Base-by-base conservation (phyloP, 2,113 vertebrate species). In the Tragelaphus strepsiceros region DNA sequence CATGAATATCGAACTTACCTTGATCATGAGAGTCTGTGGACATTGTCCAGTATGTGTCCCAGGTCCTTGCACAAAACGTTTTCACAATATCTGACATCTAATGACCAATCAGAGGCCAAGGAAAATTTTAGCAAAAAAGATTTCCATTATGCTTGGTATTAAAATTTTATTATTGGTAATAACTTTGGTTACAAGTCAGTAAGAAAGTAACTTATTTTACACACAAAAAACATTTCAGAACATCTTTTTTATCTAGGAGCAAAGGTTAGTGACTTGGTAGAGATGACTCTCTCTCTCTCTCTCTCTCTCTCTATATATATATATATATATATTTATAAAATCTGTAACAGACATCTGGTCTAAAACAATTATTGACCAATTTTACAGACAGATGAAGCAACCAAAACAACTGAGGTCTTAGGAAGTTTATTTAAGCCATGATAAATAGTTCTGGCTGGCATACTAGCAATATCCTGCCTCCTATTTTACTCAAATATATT, bases 351-450 rank as follows among this genome's bases (percentile, higher is more conserved):
- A 74, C 7, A 58, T 39, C 22, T 93, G 6, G 49, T 95, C 84
- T 80, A 30, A 71, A 94, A 88, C 28, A 64, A 80, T 91, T 74
- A 88, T 1, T 71, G n/a, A 84, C 28, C 67, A 74, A 4, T 67
- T 92, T 90, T 91, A 82, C 24, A 88, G 58, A 93, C 21, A 88
- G 58, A 93, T 21, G 10, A 93, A 81, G 46, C 46, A 87, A 53
- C 19, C 10, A 46, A 85, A 91, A 21, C 49, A 78, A 62, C 21
- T 46, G 39, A 88, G 21, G 22, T 90, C 32, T 81, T 77, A 53
- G 59, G 67, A 95, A 90, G n/a, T 84, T 64, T 90, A 74, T 85
- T 53, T 92, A 81, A 97, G 26, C 96, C 39, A 85, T 53, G 14
- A 62, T 80, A 84, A 93, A 88, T 91, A 32, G n/a, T 93, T 90